These are phyloP conservation scores for Noctilio leporinus DNA, from an alignment of 2,113 vertebrate genomes.

Conservation along the genomic window DNA sequence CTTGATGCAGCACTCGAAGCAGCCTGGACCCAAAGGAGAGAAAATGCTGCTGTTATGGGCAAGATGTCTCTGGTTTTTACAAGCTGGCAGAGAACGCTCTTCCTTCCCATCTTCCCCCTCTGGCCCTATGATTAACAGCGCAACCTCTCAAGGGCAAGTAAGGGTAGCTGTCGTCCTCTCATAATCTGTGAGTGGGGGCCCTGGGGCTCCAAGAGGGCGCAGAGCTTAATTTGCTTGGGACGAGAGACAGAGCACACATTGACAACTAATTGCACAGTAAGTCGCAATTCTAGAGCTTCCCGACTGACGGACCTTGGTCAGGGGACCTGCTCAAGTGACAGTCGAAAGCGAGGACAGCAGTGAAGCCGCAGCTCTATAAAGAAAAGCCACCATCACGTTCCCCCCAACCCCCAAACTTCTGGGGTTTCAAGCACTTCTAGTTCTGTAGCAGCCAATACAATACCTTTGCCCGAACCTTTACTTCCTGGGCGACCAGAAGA, in stretches of 20 bases:
- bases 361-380: background rate
- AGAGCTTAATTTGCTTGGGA: background rate
- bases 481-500: background rate
- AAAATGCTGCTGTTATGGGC: background rate
- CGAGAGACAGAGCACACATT: background rate
- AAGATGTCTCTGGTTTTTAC: background rate
- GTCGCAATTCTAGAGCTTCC: background rate
- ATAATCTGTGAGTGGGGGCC: background rate
- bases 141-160: background rate
- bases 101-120: background rate
- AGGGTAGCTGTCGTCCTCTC: background rate
- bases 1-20: constrained; percentile 99
- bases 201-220: background rate
- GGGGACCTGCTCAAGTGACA: background rate
- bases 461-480: background rate
- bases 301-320: background rate
- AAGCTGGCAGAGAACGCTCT: background rate
- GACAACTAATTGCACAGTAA: background rate
- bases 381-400: background rate
- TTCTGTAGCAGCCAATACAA: background rate
- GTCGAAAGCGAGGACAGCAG: constrained; percentile 37
- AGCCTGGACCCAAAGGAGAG: constrained; percentile 84
- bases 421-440: background rate
- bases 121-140: background rate
- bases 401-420: background rate